Evolutionary conservation across 23 tunicate species (phyloP).

Genomic region (Halocynthia roretzi): DNA sequence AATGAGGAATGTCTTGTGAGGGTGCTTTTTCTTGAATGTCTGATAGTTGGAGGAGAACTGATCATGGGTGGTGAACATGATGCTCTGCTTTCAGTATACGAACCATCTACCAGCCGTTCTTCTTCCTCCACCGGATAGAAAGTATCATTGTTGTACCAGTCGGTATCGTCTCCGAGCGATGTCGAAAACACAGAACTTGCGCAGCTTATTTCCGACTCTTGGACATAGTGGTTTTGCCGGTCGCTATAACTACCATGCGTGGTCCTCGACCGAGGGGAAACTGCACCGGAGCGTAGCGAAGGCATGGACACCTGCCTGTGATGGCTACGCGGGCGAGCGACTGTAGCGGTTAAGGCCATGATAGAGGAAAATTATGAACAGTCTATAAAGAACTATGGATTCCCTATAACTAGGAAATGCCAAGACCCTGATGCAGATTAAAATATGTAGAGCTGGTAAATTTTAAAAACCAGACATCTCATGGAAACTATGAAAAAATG

Average conservation of each 20-base stretch:
- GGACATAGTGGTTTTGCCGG: background rate
- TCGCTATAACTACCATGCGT: background rate
- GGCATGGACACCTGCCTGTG: slow-evolving; percentile 58
- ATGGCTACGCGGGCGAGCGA: slow-evolving; percentile 18
- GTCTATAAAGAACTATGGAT: too few species aligned
- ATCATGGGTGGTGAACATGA: background rate
- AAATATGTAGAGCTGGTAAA: too few species aligned
- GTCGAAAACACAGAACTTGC: slow-evolving; percentile 4
- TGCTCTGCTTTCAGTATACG: background rate
- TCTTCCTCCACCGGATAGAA: background rate
- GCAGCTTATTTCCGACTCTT: background rate
- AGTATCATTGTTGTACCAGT: background rate
- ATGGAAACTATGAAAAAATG: too few species aligned
- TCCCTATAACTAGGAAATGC: too few species aligned
- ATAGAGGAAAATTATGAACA: too few species aligned
- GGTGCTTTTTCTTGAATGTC: background rate
- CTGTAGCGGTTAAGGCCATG: background rate
- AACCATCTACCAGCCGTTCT: background rate
- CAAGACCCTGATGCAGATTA: too few species aligned
- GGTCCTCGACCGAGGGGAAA: background rate
- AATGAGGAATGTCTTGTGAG: slow-evolving; percentile 6
- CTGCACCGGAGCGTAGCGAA: slow-evolving; percentile 2
- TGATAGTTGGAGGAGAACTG: background rate
- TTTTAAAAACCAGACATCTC: too few species aligned
- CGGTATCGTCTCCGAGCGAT: slow-evolving; percentile 8